Base-by-base conservation (phyloP, 1,140 invertebrate genomes). In the Drosophila repleta region DNA sequence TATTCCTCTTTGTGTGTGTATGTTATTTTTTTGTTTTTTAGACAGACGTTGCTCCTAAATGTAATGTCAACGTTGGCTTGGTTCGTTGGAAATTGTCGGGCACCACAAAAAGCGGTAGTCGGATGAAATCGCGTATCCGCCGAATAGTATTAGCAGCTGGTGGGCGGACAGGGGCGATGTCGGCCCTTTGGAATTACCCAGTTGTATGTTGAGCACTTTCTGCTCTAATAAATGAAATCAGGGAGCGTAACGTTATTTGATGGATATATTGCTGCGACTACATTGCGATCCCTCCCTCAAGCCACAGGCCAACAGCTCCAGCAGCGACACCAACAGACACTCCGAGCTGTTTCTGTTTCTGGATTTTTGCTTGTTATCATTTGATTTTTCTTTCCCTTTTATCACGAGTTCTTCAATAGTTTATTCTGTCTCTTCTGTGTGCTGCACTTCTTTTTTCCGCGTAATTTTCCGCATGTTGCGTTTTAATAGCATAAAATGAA, bases 201-300 rank as follows among this genome's bases (percentile, higher is more conserved):
- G 74, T 75, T 81, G 81, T 76, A 65, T 76, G 68, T 76, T 78
- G 67, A 82, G 78, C 75, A 83, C 79, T 88, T 83, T 88, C 76
- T 79, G 84, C 83, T 88, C 83, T 88, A 88, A 88, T 88, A 88
- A 88, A 88, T 88, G 83, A 88, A 88, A 88, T 88, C 83, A 88
- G 83, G 83, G 65, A 88, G 68, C 83, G 83, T 88, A 83, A 88
- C 83, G 79, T 88, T 83, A 88, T 88, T 85, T 88, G 83, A 88
- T 88, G 84, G 83, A 88, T 88, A 88, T 83, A 88, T 88, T 83
- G 83, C 74, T 79, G 76, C 79, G 70, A 82, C 68, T 57, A 52
- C 29, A 37, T 67, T 37, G 37, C 18, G 39, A 58, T 26, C 77
- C 39, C 29, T 15, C 37, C 15, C 56, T 39, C 52, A 32, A 26